Conservation (phyloP, 2,113 vertebrate genomes). For the Lycaon pictus region DNA sequence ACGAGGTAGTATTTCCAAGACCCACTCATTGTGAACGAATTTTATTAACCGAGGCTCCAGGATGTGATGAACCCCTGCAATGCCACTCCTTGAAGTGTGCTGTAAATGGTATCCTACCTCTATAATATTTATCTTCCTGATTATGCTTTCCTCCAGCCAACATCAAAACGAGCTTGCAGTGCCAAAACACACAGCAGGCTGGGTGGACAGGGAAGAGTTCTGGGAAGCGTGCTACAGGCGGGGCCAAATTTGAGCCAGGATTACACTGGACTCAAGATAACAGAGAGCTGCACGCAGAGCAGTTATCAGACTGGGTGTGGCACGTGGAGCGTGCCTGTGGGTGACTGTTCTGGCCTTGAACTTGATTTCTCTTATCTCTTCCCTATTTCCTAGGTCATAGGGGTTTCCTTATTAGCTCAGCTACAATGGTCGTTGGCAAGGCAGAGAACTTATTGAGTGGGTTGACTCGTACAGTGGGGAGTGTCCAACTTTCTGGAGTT, state of each 20-base stretch:
- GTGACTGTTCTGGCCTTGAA: neutral
- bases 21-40: neutral
- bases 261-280: constrained; percentile 44
- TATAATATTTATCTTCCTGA: constrained; percentile 68
- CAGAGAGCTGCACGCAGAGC: neutral
- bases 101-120: constrained; percentile 21
- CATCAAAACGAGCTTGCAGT: constrained; percentile 42
- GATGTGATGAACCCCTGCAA: neutral
- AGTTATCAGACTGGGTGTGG: neutral
- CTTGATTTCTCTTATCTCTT: constrained; percentile 67
- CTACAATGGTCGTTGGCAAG: constrained; percentile 50
- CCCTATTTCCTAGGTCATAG: constrained; percentile 35
- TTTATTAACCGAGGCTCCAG: neutral
- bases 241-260: neutral
- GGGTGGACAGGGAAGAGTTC: neutral
- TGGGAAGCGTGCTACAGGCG: constrained; percentile 29
- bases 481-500: neutral
- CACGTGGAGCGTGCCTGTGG: neutral
- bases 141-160: constrained; percentile 58
- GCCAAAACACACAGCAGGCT: constrained; percentile 66
- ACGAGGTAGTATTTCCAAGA: constrained; percentile 29
- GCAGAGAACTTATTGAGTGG: neutral
- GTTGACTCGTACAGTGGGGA: neutral
- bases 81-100: neutral
- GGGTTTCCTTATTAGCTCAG: constrained; percentile 71